Conservation (phyloP, 2,888 invertebrate genomes). For the Lochmaea crataegi region DNA sequence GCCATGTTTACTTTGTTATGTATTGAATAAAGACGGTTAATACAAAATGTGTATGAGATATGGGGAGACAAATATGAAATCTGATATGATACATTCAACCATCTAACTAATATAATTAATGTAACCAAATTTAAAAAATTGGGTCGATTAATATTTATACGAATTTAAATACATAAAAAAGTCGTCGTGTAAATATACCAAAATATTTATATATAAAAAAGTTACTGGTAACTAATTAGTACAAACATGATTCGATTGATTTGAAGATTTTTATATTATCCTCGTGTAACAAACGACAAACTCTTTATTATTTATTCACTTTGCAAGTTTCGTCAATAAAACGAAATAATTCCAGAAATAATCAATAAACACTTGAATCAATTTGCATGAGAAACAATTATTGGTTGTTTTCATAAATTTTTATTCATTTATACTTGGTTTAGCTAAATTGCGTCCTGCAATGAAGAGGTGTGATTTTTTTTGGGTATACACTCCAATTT, state of each 20-base stretch:
- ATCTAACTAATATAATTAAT: constrained; percentile 36
- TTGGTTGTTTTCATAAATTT: no score
- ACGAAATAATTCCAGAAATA: no score
- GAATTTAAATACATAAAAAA: constrained; percentile 42
- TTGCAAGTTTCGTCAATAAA: no score
- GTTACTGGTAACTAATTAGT: constrained; percentile 47
- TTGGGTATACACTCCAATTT: no score
- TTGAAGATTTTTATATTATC: constrained; percentile 16
- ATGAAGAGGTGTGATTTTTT: no score
- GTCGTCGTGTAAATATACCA: constrained; percentile 42
- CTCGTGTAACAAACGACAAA: constrained; percentile 29
- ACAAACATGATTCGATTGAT: constrained; percentile 38
- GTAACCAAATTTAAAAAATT: constrained; percentile 14
- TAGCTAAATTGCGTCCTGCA: no score
- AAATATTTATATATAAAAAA: constrained; percentile 45
- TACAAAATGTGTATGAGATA: constrained; percentile 46
- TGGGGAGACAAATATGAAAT: constrained; percentile 47
- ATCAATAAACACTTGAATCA: no score
- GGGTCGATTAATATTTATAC: constrained; percentile 37
- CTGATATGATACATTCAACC: constrained; percentile 52
- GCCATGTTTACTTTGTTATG: constrained; percentile 35
- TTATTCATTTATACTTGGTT: no score
- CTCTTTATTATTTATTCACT: constrained; percentile 12
- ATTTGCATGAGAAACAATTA: no score
- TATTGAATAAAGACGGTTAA: constrained; percentile 55